These are phyloP conservation scores for Sericinus montela DNA, from an alignment of 2,888 invertebrate species.

Conservation along the genomic window DNA sequence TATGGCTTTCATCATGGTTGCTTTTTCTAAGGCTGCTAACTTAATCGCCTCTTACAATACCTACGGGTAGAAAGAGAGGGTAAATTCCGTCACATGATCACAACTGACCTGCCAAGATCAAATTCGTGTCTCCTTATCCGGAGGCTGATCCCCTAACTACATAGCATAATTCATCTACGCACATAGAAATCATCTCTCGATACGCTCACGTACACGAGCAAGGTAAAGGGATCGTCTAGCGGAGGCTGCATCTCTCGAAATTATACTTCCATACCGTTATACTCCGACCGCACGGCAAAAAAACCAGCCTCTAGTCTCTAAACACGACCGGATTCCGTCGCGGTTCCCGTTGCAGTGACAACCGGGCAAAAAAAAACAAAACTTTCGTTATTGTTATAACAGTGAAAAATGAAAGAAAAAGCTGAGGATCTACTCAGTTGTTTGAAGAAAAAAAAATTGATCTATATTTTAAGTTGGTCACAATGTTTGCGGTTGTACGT, in stretches of 20 bases:
- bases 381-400: conserved; percentile 16
- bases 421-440: background rate
- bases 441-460: conserved; percentile 7
- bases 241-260: background rate
- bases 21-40: too few relatives aligned
- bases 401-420: conserved; percentile 12
- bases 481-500: background rate
- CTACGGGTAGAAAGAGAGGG: too few relatives aligned
- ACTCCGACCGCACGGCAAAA: conserved; percentile 23
- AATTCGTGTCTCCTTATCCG: too few relatives aligned
- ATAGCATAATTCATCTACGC: too few relatives aligned
- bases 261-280: conserved; percentile 29
- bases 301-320: conserved; percentile 1
- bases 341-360: conserved; percentile 8
- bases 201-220: background rate
- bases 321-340: conserved; percentile 6
- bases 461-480: conserved; percentile 10
- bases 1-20: too few relatives aligned
- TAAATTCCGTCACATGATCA: too few relatives aligned
- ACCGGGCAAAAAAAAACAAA: conserved; percentile 8
- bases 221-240: background rate
- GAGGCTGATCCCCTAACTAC: too few relatives aligned
- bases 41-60: too few relatives aligned
- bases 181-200: too few relatives aligned
- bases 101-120: too few relatives aligned